Base-by-base conservation (phyloP, 2,888 invertebrate genomes). In the Chrysolina oricalcia region DNA sequence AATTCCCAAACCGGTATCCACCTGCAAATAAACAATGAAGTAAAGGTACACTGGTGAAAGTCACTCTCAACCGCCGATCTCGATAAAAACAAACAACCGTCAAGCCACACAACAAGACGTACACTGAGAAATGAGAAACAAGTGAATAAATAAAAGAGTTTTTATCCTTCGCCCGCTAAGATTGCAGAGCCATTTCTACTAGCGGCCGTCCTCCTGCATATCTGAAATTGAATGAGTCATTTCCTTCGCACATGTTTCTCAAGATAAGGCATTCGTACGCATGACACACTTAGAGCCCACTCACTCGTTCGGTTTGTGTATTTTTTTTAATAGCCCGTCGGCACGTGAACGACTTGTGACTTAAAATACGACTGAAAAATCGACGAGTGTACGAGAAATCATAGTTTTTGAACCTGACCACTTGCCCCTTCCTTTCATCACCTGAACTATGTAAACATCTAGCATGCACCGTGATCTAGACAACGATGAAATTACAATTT, bases 11-110 rank as follows among this genome's bases (percentile, higher is more conserved):
- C 72, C 53, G 66, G 62, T 68, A 77, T 71, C 64, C 71, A 78
- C 73, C 75, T 75, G 73, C 65, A 67, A 70, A 63, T 74, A 72
- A 74, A 77, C 72, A 74, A 74, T 73, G 73, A 70, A 59, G 15
- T 13, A 13, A 6, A 35, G 35, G 59, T 59, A 27, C 35, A 59
- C 59, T 59, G 59, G 59, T 27, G 59, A 59, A 59, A 59, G 59
- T 59, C 59, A 63, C 63, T 35, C n/a, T 59, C 59, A 59, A 40
- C 53, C 27, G 62, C 46, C 43, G 40, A 53, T 59, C 59, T 35
- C 11, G 53, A 53, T 48, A 53, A 53, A 21, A 53, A 17, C 66
- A 65, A 73, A 62, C 63, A 40, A 62, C 23, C 41, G 63, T 13
- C 63, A 64, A 70, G 69, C 65, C 64, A 11, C 73, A 65, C 73